Evolutionary conservation across 2,888 invertebrate species (phyloP).

Genomic region (Strigamia maritima): DNA sequence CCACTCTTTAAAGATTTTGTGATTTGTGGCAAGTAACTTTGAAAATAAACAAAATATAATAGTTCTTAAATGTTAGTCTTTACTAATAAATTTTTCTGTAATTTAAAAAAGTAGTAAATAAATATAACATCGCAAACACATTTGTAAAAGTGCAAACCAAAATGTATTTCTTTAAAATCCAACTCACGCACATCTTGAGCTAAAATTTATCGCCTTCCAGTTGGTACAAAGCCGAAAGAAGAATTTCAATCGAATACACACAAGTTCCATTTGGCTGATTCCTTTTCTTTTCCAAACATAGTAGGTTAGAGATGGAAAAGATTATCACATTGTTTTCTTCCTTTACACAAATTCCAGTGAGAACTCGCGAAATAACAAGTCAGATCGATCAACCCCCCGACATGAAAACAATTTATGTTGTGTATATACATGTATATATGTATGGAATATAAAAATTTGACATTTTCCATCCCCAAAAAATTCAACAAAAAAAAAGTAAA

Average conservation of each 20-base stretch:
- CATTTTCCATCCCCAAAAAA: too few relatives aligned
- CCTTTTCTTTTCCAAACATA: constrained; percentile 1
- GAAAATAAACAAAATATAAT: not conserved
- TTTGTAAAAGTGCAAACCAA: constrained; percentile 15
- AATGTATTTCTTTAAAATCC: constrained; percentile 13
- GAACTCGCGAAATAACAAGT: constrained; percentile 13
- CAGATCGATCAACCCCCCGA: constrained; percentile 13
- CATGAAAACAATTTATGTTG: not conserved
- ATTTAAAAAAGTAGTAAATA: not conserved
- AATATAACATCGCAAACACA: not conserved
- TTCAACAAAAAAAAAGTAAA: not conserved
- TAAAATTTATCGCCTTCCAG: constrained; percentile 31
- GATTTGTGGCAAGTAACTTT: too few relatives aligned
- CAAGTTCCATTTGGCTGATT: constrained; percentile 20
- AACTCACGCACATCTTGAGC: constrained; percentile 25
- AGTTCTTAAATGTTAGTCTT: not conserved
- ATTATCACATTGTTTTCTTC: constrained; percentile 34
- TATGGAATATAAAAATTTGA: too few relatives aligned
- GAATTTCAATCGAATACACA: constrained; percentile 32
- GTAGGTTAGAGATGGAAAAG: not conserved
- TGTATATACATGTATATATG: not conserved
- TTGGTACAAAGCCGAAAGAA: constrained; percentile 30
- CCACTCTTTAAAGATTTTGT: too few relatives aligned
- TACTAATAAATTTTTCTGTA: not conserved
- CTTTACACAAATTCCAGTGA: not conserved